phyloP scores from a whole-genome alignment of 1,140 invertebrate genomes.

The Matsumurasca onukii region DNA sequence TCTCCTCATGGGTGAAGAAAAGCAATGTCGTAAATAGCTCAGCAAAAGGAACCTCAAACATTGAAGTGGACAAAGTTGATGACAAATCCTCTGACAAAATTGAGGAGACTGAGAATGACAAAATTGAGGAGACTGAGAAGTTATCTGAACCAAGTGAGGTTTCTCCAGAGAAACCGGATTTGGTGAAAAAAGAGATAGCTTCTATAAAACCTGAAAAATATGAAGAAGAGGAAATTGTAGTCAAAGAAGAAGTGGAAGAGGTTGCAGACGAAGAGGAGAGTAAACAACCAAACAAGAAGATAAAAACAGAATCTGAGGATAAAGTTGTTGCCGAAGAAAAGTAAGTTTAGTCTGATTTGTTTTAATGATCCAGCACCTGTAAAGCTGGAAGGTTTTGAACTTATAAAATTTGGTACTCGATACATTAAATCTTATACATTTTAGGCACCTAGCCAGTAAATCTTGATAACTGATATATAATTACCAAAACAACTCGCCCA shows the following conservation, averaged over 20 bases:
- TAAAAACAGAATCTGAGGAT: conserved; percentile 21
- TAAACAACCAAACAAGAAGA: conserved; percentile 10
- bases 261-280: not conserved
- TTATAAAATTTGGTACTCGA: too few relatives aligned
- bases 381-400: too few relatives aligned
- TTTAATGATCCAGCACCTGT: too few relatives aligned
- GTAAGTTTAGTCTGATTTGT: too few relatives aligned
- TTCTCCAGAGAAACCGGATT: not conserved
- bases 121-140: too few relatives aligned
- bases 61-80: too few relatives aligned
- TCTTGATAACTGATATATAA: too few relatives aligned
- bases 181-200: not conserved
- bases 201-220: not conserved
- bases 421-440: too few relatives aligned
- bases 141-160: not conserved
- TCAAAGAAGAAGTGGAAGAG: not conserved
- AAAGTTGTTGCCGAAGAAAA: not conserved
- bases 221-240: not conserved
- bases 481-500: too few relatives aligned
- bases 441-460: too few relatives aligned
- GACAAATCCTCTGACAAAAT: too few relatives aligned
- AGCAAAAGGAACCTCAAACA: conserved; percentile 1
- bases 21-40: not conserved
- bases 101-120: not conserved
- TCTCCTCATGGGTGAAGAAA: conserved; percentile 10